Conservation (phyloP, 37 sponge, comb jelly and placozoan genomes). For the Eunapius fragilis region DNA sequence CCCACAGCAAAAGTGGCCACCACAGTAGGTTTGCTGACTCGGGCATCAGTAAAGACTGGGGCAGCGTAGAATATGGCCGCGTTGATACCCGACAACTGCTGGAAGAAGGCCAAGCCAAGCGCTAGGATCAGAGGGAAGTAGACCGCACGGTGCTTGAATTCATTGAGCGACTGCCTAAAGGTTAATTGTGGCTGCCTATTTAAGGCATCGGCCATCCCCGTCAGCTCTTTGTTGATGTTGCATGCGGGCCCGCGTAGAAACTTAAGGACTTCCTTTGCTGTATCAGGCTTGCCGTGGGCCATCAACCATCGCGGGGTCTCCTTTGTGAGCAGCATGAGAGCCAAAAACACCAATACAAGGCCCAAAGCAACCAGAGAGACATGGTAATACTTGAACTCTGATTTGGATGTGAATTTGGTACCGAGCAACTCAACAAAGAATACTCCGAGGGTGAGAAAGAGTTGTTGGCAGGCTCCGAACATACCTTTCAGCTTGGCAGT, state of each 20-base stretch:
- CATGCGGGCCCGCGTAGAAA: constrained; percentile 48
- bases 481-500: constrained; percentile 45
- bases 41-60: constrained; percentile 27
- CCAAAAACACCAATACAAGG: constrained; percentile 20
- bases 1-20: constrained; percentile 33
- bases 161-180: not conserved
- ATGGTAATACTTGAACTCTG: constrained; percentile 28
- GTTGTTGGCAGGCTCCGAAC: constrained; percentile 39
- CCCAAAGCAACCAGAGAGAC: constrained; percentile 28
- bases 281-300: constrained; percentile 7
- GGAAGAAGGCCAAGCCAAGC: constrained; percentile 41
- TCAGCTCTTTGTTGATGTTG: constrained; percentile 33
- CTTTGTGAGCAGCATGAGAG: constrained; percentile 13
- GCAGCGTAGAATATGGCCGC: constrained; percentile 39
- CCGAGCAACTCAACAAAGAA: constrained; percentile 26
- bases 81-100: constrained; percentile 52
- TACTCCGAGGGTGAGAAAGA: constrained; percentile 33
- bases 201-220: constrained; percentile 26
- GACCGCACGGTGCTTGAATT: constrained; percentile 9
- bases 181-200: not conserved
- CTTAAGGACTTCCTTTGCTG: constrained; percentile 27
- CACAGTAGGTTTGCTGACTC: not conserved
- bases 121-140: constrained; percentile 30
- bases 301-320: constrained; percentile 71
- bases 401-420: not conserved